Percentiles rank a stretch among this genome's conserved stretches.
Evolutionary conservation across 2,113 vertebrate species (phyloP).

Genomic region (Trichechus manatus): DNA sequence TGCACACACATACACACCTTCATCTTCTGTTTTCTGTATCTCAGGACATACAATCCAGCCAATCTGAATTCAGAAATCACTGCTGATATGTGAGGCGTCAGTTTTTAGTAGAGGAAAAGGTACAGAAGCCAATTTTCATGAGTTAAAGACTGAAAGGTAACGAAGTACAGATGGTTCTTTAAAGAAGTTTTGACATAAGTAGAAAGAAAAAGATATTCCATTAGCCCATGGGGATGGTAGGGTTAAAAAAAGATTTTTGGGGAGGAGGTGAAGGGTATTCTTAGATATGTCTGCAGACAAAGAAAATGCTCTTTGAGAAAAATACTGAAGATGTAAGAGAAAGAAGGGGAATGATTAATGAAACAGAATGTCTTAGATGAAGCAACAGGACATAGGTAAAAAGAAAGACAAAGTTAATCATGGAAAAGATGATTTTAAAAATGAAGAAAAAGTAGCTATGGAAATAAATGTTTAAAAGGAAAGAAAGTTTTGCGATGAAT

Average conservation of each 20-base stretch:
- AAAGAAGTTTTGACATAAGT: conserved; percentile 59
- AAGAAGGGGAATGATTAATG: conserved; percentile 23
- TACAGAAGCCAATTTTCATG: neutral
- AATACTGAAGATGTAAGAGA: conserved; percentile 37
- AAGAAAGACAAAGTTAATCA: conserved; percentile 32
- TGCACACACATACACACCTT: neutral
- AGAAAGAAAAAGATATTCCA: conserved; percentile 31
- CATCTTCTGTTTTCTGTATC: conserved; percentile 5
- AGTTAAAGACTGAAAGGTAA: conserved; percentile 38
- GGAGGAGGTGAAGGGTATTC: neutral
- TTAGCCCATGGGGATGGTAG: neutral
- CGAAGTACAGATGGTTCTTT: neutral
- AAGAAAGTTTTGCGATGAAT: conserved; percentile 37
- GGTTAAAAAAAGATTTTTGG: conserved; percentile 13
- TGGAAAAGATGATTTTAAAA: conserved; percentile 47
- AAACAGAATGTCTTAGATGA: conserved; percentile 43
- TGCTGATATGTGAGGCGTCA: neutral
- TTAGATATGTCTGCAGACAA: conserved; percentile 29
- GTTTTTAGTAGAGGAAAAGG: conserved; percentile 38
- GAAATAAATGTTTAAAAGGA: conserved; percentile 54
- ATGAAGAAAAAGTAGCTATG: conserved; percentile 54
- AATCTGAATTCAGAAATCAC: conserved; percentile 57
- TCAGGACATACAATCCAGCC: neutral
- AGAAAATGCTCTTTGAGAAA: conserved; percentile 49
- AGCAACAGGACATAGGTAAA: neutral